These are phyloP conservation scores for Bergia puertoricense DNA, from an alignment of 92 coral and sea anemone species.

Conservation along the genomic window DNA sequence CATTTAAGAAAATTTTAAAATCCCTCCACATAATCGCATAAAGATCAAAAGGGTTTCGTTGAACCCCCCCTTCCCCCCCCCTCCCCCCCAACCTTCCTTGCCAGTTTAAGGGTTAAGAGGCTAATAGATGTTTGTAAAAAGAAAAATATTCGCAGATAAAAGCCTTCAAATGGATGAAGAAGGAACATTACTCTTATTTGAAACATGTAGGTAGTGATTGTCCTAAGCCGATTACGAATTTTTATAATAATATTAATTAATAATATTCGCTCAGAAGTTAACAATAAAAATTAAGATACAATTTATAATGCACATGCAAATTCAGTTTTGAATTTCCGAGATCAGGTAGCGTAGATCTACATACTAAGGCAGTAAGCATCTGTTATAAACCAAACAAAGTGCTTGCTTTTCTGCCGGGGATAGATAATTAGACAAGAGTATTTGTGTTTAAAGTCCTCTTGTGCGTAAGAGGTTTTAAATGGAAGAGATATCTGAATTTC, in stretches of 20 bases:
- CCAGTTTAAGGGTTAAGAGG: neutral
- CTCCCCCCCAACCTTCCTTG: no score
- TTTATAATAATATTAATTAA: neutral
- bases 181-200: neutral
- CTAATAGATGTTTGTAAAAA: constrained; percentile 23
- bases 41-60: no score
- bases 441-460: constrained; percentile 16
- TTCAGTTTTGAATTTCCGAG: neutral
- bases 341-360: neutral
- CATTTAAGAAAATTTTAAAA: no score
- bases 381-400: neutral
- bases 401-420: neutral
- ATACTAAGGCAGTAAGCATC: neutral
- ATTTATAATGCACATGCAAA: neutral
- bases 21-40: no score
- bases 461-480: constrained; percentile 27
- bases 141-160: neutral
- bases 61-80: no score
- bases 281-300: neutral
- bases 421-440: constrained; percentile 3
- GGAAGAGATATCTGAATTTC: constrained; percentile 6
- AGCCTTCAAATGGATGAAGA: neutral
- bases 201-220: neutral
- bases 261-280: neutral
- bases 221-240: constrained; percentile 17